phyloP scores from a whole-genome alignment of 2,888 invertebrate species.

The Heteromyza rotundicornis region DNA sequence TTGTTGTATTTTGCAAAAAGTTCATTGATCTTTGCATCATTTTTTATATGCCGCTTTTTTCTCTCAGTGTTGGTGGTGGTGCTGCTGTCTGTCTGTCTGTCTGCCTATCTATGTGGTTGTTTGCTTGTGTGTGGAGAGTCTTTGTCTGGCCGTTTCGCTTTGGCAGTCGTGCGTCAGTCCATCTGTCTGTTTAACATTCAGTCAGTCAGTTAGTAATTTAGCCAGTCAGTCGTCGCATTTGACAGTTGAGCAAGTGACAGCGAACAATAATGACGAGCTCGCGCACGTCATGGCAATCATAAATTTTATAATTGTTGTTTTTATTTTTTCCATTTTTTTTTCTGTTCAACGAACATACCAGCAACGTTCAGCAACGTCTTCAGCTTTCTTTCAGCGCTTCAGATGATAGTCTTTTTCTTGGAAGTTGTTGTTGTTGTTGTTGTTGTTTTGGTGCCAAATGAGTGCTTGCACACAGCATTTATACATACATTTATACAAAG shows the following conservation, averaged over 20 bases:
- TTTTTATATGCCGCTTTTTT: conserved; percentile 22
- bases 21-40: conserved; percentile 36
- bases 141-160: not conserved
- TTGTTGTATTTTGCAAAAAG: conserved; percentile 23
- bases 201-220: conserved; percentile 1
- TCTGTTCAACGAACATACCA: too few relatives aligned
- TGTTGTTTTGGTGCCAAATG: too few relatives aligned
- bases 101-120: conserved; percentile 17
- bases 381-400: too few relatives aligned
- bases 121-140: conserved; percentile 13
- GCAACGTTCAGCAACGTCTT: too few relatives aligned
- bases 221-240: too few relatives aligned
- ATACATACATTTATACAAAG: too few relatives aligned
- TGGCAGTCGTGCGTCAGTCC: not conserved
- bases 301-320: conserved; percentile 3
- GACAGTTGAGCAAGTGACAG: not conserved
- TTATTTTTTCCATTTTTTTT: too few relatives aligned
- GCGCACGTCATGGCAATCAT: not conserved
- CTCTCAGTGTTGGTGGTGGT: conserved; percentile 1
- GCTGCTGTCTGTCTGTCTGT: conserved; percentile 11
- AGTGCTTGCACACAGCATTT: too few relatives aligned
- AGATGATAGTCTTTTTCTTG: too few relatives aligned
- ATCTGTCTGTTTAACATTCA: not conserved
- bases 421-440: too few relatives aligned
- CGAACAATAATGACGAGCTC: not conserved